Percentiles rank a stretch among this genome's conserved stretches.
These are phyloP conservation scores for Cephus rjabovi DNA, from an alignment of 2,888 invertebrate genomes.

Conservation along the genomic window DNA sequence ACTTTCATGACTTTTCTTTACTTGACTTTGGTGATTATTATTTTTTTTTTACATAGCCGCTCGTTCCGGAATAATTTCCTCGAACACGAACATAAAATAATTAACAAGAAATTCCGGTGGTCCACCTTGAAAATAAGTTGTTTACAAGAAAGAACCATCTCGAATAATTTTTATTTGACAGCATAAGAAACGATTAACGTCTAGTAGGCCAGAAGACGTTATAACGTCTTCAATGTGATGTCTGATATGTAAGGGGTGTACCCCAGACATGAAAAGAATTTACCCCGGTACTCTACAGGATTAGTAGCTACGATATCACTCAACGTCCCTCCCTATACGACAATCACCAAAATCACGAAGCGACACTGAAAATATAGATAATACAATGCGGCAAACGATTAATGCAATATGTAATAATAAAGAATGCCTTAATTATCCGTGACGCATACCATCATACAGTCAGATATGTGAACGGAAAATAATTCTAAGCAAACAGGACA, in stretches of 20 bases:
- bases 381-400: neutral
- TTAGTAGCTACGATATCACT: neutral
- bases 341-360: neutral
- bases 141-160: neutral
- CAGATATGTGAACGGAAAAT: neutral
- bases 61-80: neutral
- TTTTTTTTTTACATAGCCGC: neutral
- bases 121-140: neutral
- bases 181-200: neutral
- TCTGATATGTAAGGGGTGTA: too few relatives aligned
- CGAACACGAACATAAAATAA: neutral
- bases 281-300: neutral
- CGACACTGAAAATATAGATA: neutral
- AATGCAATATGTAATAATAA: neutral
- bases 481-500: neutral
- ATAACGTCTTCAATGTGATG: too few relatives aligned
- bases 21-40: constrained; percentile 6
- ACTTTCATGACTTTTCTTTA: neutral
- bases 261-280: too few relatives aligned
- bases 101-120: neutral
- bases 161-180: neutral
- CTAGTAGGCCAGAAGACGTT: too few relatives aligned
- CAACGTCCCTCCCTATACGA: neutral
- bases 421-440: neutral
- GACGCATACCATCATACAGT: neutral